A percentile compares a stretch with the other conserved stretches of the same genome.
phyloP scores from a whole-genome alignment of 2,113 vertebrate species.

The Eolophus roseicapilla region DNA sequence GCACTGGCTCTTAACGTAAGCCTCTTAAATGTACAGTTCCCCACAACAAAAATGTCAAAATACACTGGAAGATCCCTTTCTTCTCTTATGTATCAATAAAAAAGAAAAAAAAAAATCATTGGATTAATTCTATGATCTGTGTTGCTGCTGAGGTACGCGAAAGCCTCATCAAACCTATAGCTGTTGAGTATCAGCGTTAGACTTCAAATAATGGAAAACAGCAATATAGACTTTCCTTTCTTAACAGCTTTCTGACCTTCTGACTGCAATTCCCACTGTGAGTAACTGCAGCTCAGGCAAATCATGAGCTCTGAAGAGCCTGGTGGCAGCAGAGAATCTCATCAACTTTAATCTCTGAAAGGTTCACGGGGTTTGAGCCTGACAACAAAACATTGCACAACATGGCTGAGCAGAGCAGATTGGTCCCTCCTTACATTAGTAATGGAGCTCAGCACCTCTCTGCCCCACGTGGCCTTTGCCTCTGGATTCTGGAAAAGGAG shows the following conservation, averaged over 20 bases:
- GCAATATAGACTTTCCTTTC: slow-evolving; percentile 4
- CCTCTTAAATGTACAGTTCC: neutral
- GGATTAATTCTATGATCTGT: neutral
- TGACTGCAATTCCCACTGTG: slow-evolving; percentile 48
- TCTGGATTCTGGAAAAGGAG: neutral
- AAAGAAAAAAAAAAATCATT: neutral
- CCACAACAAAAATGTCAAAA: neutral
- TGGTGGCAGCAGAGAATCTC: slow-evolving; percentile 37
- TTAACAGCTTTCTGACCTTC: slow-evolving; percentile 52
- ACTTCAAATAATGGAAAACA: slow-evolving; percentile 13
- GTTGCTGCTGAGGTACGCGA: neutral
- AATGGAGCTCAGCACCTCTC: neutral
- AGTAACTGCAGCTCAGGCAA: slow-evolving; percentile 36
- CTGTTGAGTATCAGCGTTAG: neutral
- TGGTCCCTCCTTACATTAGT: neutral
- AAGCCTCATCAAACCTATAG: neutral
- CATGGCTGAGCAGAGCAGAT: neutral
- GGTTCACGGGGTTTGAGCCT: neutral
- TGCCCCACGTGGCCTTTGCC: neutral
- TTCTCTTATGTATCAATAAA: neutral
- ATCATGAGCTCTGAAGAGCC: slow-evolving; percentile 1
- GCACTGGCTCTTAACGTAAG: neutral
- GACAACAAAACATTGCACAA: neutral
- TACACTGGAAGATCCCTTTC: neutral
- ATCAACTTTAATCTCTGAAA: slow-evolving; percentile 51